A percentile compares a stretch with the other conserved stretches of the same genome.
Evolutionary conservation across 1,140 invertebrate species (phyloP).

Genomic region (Caligus rogercresseyi): DNA sequence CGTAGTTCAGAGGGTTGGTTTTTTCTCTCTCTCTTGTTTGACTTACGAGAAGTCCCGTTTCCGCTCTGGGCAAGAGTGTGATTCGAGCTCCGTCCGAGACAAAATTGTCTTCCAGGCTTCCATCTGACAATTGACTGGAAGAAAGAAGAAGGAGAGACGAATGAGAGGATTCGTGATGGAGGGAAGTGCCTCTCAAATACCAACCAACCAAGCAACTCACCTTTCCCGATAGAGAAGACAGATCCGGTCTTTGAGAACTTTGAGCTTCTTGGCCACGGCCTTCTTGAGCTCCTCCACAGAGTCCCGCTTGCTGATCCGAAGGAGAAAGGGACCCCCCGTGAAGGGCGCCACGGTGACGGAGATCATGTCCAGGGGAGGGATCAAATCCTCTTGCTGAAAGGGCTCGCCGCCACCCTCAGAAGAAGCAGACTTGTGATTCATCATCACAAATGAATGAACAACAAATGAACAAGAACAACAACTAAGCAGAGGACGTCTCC

Average conservation of each 20-base stretch:
- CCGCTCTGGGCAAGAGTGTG: conserved; percentile 73
- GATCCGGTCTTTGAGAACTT: conserved; percentile 76
- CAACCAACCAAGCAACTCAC: conserved; percentile 33
- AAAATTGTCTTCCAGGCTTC: conserved; percentile 64
- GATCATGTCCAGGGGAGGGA: conserved; percentile 22
- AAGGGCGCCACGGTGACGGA: conserved; percentile 42
- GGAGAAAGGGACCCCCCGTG: conserved; percentile 69
- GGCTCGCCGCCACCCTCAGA: no score
- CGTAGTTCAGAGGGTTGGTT: no score
- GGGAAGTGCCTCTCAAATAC: background rate
- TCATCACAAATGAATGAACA: background rate
- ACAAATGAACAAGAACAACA: background rate
- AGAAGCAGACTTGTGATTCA: background rate
- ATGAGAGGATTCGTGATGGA: background rate
- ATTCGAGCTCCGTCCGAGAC: conserved; percentile 67
- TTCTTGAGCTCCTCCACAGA: conserved; percentile 73
- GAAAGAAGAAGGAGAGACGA: background rate
- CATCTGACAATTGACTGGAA: conserved; percentile 66
- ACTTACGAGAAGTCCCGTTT: conserved; percentile 81
- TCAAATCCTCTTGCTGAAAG: background rate
- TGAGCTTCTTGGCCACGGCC: conserved; percentile 70
- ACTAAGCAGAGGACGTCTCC: background rate
- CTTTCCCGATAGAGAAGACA: conserved; percentile 74
- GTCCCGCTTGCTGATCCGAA: conserved; percentile 54
- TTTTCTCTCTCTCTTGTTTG: no score